Conservation (phyloP, 2,113 vertebrate genomes). For the Sinocyclocheilus rhinocerous region DNA sequence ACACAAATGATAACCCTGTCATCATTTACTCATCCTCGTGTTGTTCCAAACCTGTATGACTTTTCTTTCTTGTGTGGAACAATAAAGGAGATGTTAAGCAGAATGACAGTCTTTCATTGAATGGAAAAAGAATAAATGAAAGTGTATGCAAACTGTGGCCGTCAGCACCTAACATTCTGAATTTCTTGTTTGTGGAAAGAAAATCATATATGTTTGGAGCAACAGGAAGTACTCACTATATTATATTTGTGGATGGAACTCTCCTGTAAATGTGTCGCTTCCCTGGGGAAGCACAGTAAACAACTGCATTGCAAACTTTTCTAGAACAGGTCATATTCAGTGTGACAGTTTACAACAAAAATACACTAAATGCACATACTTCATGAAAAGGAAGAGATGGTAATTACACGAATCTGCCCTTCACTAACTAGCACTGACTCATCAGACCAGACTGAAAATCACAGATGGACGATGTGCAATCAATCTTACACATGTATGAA, state of each 20-base stretch:
- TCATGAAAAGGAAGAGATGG: neutral
- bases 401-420: constrained; percentile 12
- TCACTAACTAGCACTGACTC: constrained; percentile 8
- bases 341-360: neutral
- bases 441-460: constrained; percentile 9
- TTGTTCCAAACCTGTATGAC: neutral
- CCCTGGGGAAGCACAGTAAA: neutral
- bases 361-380: neutral
- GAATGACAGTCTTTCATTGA: neutral
- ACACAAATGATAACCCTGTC: neutral
- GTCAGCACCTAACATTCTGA: neutral
- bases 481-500: constrained; percentile 33
- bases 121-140: neutral
- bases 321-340: neutral
- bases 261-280: neutral
- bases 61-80: neutral
- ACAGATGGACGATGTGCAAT: constrained; percentile 11
- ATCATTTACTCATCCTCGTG: constrained; percentile 20
- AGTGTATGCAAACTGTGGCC: neutral
- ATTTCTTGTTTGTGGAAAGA: neutral
- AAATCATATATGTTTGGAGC: neutral
- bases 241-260: neutral
- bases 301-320: neutral
- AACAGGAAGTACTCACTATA: neutral
- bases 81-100: neutral